These are phyloP conservation scores for Ganaspis sp. DNA, from an alignment of 1,140 invertebrate genomes.

Conservation along the genomic window DNA sequence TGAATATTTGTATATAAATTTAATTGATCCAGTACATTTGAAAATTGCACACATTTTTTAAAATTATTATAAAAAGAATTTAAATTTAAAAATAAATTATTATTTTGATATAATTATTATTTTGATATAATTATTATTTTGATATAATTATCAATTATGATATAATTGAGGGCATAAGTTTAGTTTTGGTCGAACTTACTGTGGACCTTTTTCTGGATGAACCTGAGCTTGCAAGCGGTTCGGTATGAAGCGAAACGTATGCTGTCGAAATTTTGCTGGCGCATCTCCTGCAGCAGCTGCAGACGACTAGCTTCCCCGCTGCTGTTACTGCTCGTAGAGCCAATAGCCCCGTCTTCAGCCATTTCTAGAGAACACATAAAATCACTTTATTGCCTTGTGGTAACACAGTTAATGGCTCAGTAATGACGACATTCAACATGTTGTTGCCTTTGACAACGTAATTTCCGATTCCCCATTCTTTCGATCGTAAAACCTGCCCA, in stretches of 20 bases:
- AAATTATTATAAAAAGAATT: too few relatives aligned
- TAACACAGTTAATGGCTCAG: not conserved
- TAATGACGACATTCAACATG: not conserved
- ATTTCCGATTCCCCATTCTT: not conserved
- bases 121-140: too few relatives aligned
- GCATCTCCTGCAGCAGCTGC: constrained; percentile 87
- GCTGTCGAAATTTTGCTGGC: constrained; percentile 94
- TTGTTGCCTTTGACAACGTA: not conserved
- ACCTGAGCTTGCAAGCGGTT: constrained; percentile 96
- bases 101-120: too few relatives aligned
- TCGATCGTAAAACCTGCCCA: too few relatives aligned
- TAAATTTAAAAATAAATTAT: too few relatives aligned
- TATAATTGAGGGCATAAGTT: too few relatives aligned
- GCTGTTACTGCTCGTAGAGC: constrained; percentile 60
- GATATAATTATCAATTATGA: too few relatives aligned
- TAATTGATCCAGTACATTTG: too few relatives aligned
- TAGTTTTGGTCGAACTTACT: constrained; percentile 79
- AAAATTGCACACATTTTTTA: too few relatives aligned
- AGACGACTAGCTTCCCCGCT: constrained; percentile 76
- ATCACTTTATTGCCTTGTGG: not conserved
- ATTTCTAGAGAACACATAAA: constrained; percentile 55
- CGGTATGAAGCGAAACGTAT: constrained; percentile 98
- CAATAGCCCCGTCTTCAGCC: constrained; percentile 68
- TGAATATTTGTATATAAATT: too few relatives aligned
- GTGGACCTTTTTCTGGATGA: constrained; percentile 97